A percentile compares a stretch with the other conserved stretches of the same genome.
These are phyloP conservation scores for Dynastes tityus DNA, from an alignment of 2,888 invertebrate genomes.

Conservation along the genomic window DNA sequence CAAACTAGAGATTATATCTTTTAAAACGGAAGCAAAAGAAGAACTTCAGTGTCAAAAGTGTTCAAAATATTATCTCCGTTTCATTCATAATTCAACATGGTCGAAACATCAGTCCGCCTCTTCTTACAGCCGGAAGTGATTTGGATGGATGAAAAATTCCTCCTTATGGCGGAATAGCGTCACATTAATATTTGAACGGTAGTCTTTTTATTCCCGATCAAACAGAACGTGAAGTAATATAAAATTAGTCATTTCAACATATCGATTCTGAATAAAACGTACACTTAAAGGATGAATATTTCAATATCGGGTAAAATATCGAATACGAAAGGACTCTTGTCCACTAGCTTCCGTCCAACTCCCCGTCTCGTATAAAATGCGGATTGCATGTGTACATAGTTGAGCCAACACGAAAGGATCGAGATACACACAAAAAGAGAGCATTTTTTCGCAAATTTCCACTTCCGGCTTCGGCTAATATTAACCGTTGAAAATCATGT, in stretches of 20 bases:
- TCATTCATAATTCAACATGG: slow-evolving; percentile 7
- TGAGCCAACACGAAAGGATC: slow-evolving; percentile 14
- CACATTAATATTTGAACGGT: slow-evolving; percentile 22
- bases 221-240: slow-evolving; percentile 33
- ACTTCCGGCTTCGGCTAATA: neutral
- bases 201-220: slow-evolving; percentile 20
- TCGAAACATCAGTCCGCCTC: neutral
- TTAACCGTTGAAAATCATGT: no score
- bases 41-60: neutral
- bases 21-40: no score
- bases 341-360: slow-evolving; percentile 1
- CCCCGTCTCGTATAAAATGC: slow-evolving; percentile 29
- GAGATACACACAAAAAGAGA: neutral
- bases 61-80: neutral
- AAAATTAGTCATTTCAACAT: slow-evolving; percentile 42
- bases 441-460: neutral
- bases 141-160: neutral
- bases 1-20: no score
- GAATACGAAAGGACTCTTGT: slow-evolving; percentile 18
- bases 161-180: neutral
- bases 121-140: neutral
- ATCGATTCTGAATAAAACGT: slow-evolving; percentile 39
- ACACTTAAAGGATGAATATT: slow-evolving; percentile 41
- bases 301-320: slow-evolving; percentile 44
- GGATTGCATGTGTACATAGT: slow-evolving; percentile 30